Percentiles rank a stretch among this genome's conserved stretches.
These are phyloP conservation scores for Calliopum simillimum DNA, from an alignment of 2,888 invertebrate species.

Conservation along the genomic window DNA sequence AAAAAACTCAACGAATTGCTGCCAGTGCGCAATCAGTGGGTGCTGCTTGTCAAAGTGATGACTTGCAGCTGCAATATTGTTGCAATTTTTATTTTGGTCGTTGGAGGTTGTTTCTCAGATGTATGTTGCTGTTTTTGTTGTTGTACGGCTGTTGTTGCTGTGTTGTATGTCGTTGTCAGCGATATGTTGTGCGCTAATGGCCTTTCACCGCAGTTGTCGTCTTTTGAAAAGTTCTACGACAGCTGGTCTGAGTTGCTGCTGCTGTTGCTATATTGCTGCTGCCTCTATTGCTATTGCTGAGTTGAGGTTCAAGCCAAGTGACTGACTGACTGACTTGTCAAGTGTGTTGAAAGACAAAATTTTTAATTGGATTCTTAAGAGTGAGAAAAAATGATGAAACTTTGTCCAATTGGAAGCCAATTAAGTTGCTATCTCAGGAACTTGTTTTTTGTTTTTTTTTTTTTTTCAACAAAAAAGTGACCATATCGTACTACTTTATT, in stretches of 20 bases:
- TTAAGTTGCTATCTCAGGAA: too few species aligned
- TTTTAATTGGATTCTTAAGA: too few species aligned
- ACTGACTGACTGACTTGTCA: conserved; percentile 20
- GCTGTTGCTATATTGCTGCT: conserved; percentile 18
- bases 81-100: conserved; percentile 25
- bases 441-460: too few species aligned
- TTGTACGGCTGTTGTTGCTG: not conserved
- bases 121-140: conserved; percentile 9
- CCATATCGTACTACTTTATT: too few species aligned
- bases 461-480: too few species aligned
- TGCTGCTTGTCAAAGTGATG: conserved; percentile 26
- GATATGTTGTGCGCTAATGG: conserved; percentile 28
- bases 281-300: conserved; percentile 19
- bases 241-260: conserved; percentile 21
- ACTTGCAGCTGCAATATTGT: conserved; percentile 34
- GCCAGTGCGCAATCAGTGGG: conserved; percentile 14
- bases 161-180: conserved; percentile 11
- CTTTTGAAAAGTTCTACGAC: conserved; percentile 20
- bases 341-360: too few species aligned
- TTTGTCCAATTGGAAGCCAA: too few species aligned
- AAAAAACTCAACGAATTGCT: not conserved
- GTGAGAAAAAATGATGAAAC: too few species aligned
- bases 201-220: conserved; percentile 35
- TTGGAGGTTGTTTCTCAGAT: not conserved
- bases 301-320: conserved; percentile 40